Percentiles rank a stretch among this genome's conserved stretches.
phyloP scores from a whole-genome alignment of 1,140 invertebrate genomes.

The Tetragonula clypearis region DNA sequence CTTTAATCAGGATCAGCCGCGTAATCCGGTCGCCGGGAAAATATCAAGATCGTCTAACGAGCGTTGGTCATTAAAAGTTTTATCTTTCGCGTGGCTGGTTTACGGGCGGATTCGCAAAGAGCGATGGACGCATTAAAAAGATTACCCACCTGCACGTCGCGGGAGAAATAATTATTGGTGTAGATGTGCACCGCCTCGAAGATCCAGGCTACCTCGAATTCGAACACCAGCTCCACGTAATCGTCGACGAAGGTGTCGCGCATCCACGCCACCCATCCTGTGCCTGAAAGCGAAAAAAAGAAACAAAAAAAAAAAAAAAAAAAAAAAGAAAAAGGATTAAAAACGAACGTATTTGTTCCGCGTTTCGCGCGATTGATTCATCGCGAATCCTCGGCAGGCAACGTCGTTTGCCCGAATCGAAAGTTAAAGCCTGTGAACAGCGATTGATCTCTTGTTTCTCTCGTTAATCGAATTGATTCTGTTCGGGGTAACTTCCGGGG shows the following conservation, averaged over 20 bases:
- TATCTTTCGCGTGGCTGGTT: conserved; percentile 10
- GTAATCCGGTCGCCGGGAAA: conserved; percentile 1
- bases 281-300: conserved; percentile 80
- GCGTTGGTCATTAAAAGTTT: conserved; percentile 34
- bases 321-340: no score
- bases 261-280: conserved; percentile 91
- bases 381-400: neutral
- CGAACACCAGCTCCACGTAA: conserved; percentile 85
- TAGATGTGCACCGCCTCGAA: conserved; percentile 86
- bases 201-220: conserved; percentile 87
- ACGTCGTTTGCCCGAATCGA: conserved; percentile 37
- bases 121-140: conserved; percentile 9
- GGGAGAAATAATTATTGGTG: conserved; percentile 87
- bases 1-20: neutral
- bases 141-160: conserved; percentile 87
- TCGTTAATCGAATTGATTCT: conserved; percentile 52
- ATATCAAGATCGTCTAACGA: conserved; percentile 8
- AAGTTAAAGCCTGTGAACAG: conserved; percentile 35
- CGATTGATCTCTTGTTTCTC: conserved; percentile 52
- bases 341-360: neutral
- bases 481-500: conserved; percentile 19
- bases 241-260: conserved; percentile 83
- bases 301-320: no score
- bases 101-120: no score
- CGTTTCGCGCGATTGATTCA: conserved; percentile 13